Evolutionary conservation across 2,888 invertebrate species (phyloP).

Genomic region (Cactoblastis cactorum): DNA sequence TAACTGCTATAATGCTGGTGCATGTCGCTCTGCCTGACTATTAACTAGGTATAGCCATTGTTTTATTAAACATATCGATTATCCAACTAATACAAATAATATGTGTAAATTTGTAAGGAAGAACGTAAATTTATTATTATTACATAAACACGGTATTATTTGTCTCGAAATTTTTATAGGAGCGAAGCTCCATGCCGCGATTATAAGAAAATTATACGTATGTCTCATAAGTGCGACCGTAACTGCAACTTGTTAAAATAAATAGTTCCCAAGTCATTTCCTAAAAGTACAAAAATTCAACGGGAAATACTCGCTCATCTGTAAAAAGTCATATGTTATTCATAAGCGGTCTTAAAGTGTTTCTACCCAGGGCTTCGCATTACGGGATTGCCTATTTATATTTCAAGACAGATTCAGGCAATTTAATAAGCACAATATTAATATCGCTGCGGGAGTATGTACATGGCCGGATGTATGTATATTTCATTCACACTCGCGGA

Average conservation of each 20-base stretch:
- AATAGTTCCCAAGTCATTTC: neutral
- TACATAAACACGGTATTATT: too few relatives aligned
- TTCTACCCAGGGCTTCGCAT: conserved; percentile 3
- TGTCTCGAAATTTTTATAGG: too few relatives aligned
- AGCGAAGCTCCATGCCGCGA: neutral
- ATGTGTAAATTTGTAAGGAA: too few relatives aligned
- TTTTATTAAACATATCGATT: too few relatives aligned
- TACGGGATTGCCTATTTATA: conserved; percentile 14
- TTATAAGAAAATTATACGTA: neutral
- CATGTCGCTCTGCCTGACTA: too few relatives aligned
- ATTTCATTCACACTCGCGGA: conserved; percentile 39
- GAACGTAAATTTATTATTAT: too few relatives aligned
- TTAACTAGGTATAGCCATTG: too few relatives aligned
- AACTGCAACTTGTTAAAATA: too few relatives aligned
- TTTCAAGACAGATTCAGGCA: conserved; percentile 15
- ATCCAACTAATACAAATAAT: too few relatives aligned
- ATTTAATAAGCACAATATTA: conserved; percentile 32
- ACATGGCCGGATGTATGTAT: conserved; percentile 30
- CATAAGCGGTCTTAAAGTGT: conserved; percentile 10
- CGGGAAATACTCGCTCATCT: neutral
- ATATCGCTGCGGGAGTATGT: conserved; percentile 24
- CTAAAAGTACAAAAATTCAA: neutral
- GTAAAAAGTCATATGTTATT: conserved; percentile 6
- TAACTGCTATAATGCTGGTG: too few relatives aligned
- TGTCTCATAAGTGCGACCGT: too few relatives aligned